These are phyloP conservation scores for Eulithis prunata DNA, from an alignment of 2,888 invertebrate species.

Conservation along the genomic window DNA sequence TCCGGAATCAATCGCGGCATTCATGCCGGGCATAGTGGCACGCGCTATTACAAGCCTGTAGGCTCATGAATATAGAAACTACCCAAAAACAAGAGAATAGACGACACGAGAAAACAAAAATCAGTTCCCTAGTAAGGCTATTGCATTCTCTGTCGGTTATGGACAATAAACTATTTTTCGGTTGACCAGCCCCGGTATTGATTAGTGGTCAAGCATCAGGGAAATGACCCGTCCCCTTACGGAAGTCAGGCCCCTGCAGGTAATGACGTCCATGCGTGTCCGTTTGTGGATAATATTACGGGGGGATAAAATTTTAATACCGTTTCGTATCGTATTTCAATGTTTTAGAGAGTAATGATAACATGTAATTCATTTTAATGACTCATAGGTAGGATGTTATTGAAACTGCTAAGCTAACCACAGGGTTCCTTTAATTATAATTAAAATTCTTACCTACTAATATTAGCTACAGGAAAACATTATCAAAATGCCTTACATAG, in stretches of 20 bases:
- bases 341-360: constrained; percentile 20
- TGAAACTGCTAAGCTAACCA: too few species aligned
- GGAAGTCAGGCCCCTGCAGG: constrained; percentile 62
- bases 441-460: too few species aligned
- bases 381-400: neutral
- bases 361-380: constrained; percentile 6
- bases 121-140: neutral
- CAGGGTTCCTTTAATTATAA: too few species aligned
- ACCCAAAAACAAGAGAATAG: too few species aligned
- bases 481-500: too few species aligned
- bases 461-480: too few species aligned
- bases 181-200: constrained; percentile 40
- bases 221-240: constrained; percentile 59
- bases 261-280: constrained; percentile 62
- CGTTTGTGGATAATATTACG: constrained; percentile 44
- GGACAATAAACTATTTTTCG: constrained; percentile 1
- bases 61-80: too few species aligned
- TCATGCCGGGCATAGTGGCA: too few species aligned
- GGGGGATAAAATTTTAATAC: constrained; percentile 28
- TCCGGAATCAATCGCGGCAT: too few species aligned
- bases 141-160: too few species aligned
- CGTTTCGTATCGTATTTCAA: constrained; percentile 47
- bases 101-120: neutral
- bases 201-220: constrained; percentile 54
- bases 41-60: too few species aligned